Evolutionary conservation across 2,797 vertebrate species (phyloP), one percentile per base, ranked within the genome.

Genomic region (Falco cherrug): DNA sequence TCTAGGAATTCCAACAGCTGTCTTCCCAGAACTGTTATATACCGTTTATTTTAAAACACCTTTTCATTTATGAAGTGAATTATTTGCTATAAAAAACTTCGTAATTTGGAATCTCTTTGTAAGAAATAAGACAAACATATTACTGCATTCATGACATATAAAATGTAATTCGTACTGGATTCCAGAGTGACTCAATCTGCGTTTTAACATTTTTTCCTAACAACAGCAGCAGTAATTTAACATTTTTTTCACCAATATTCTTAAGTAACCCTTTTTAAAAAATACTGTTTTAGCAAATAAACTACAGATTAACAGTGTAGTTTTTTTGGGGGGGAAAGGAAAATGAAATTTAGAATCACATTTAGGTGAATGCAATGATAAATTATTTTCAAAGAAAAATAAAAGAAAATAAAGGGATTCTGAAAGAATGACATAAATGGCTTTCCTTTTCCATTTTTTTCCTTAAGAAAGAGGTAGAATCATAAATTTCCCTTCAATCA

Each of bases 51-150:
- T 97, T 87, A 85, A 79, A 97, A n/a, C 21, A 78, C 1, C 20
- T 82, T 92, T 97, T 97, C 8, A 77, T 89, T 91, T 95, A 83
- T 96, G 61, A 97, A 92, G 19, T 89, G n/a, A 96, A 91, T 97
- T 95, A 97, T 74, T 96, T 74, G 37, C 90, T 95, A 76, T 87
- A 95, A 93, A 92, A 76, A 88, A 91, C 14, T 82, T 84, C 51
- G 22, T 83, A 97, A 96, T 95, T 93, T 93, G 92, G 3, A 21
- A 94, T 88, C 41, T 39, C 18, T 81, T 48, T 65, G 16, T 88
- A 95, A 92, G 77, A 97, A 95, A 91, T 45, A 95, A 93, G 26
- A 82, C 31, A 97, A 97, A 94, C 4, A 59, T 60, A 95, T 95
- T 95, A 87, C 56, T 94, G 68, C 33, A 96, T 95, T 96, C 65